These are phyloP conservation scores for Atrichornis clamosus DNA, from an alignment of 2,113 vertebrate species.

Conservation along the genomic window DNA sequence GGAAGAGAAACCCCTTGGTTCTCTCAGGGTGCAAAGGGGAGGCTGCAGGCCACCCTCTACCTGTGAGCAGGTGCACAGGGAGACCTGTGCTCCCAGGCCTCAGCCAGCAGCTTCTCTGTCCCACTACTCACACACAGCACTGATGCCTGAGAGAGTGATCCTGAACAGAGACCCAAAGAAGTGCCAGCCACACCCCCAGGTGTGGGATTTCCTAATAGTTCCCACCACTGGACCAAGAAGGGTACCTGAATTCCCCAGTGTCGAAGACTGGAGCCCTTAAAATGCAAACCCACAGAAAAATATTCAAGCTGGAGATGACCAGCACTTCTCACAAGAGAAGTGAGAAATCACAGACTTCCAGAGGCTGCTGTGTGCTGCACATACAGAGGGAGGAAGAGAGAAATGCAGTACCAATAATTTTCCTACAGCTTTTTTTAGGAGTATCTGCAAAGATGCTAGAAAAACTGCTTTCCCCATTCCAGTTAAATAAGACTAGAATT, in stretches of 20 bases:
- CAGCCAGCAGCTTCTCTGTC: background rate
- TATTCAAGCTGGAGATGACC: background rate
- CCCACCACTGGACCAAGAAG: fast-evolving
- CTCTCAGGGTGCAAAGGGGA: background rate
- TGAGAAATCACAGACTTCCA: background rate
- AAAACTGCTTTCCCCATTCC: slow-evolving; percentile 2
- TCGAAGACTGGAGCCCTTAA: background rate
- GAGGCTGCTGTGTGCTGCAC: background rate
- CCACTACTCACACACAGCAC: background rate
- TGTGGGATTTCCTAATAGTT: background rate
- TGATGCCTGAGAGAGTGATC: background rate
- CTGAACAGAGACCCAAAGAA: background rate
- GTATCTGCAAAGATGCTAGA: background rate
- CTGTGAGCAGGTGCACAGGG: fast-evolving
- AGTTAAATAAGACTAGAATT: background rate
- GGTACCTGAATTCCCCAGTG: background rate
- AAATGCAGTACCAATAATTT: background rate
- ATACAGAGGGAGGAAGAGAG: background rate
- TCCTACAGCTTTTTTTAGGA: background rate
- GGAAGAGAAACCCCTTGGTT: background rate
- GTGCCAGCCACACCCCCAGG: background rate
- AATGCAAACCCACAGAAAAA: background rate
- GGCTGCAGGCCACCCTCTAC: background rate
- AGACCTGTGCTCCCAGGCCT: background rate
- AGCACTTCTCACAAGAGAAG: background rate